Evolutionary conservation across 2,113 vertebrate genomes (phyloP).

Genomic region (Ceratotherium simum): DNA sequence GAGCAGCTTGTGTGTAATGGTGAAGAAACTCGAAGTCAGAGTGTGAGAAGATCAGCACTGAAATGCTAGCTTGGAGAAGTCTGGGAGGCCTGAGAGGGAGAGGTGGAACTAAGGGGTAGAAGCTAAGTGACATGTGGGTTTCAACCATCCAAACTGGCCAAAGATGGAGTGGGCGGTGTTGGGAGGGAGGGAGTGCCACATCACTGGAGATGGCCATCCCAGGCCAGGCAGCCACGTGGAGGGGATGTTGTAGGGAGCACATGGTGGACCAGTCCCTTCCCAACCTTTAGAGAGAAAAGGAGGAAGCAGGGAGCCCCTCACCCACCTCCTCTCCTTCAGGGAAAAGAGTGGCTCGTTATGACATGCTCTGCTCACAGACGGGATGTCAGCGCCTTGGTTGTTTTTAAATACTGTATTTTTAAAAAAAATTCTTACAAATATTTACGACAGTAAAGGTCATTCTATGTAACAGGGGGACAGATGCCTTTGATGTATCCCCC

Average conservation of each 20-base stretch:
- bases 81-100: not conserved
- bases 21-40: not conserved
- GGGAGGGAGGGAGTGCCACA: not conserved
- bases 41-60: not conserved
- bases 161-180: not conserved
- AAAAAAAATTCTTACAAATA: slow-evolving; percentile 76
- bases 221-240: not conserved
- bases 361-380: not conserved
- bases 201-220: not conserved
- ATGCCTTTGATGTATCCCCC: slow-evolving; percentile 38
- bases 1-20: not conserved
- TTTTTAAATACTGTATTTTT: slow-evolving; percentile 76
- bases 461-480: not conserved
- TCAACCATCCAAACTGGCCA: not conserved
- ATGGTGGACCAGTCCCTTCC: not conserved
- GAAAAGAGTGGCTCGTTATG: not conserved
- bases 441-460: slow-evolving; percentile 58
- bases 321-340: not conserved
- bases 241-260: not conserved
- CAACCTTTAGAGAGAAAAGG: accelerated
- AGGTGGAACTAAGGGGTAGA: not conserved
- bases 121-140: not conserved
- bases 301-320: not conserved
- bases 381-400: not conserved
- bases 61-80: not conserved